These are phyloP conservation scores for Emydocephalus ijimae DNA, from an alignment of 2,113 vertebrate species.

Conservation along the genomic window DNA sequence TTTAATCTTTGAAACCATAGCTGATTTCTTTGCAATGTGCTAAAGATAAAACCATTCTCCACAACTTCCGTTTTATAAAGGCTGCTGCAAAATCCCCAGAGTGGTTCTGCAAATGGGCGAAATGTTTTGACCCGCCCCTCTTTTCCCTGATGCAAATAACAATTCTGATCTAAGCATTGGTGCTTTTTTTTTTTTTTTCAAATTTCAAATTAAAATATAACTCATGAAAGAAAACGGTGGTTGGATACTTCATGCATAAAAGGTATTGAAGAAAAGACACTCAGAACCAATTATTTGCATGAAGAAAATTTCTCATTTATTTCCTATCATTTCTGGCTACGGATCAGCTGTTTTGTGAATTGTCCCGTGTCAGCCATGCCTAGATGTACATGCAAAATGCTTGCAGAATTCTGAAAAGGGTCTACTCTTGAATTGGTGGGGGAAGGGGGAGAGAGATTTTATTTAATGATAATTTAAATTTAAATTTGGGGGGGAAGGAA, in stretches of 20 bases:
- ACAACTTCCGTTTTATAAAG: constrained; percentile 7
- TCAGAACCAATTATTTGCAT: neutral
- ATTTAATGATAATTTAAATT: neutral
- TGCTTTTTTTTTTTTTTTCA: neutral
- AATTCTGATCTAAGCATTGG: neutral
- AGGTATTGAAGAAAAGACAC: neutral
- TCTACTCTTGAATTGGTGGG: neutral
- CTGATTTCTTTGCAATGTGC: neutral
- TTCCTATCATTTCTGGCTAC: neutral
- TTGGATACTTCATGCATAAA: neutral
- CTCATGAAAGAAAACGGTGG: neutral
- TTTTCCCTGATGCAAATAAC: neutral
- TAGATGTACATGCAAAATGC: neutral
- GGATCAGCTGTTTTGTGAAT: neutral
- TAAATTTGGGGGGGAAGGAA: neutral
- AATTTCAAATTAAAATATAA: neutral
- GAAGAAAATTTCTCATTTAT: neutral
- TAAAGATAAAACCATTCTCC: neutral
- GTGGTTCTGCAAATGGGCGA: neutral
- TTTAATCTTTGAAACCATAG: neutral
- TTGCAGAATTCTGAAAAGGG: neutral
- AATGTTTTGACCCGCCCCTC: neutral
- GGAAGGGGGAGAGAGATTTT: neutral
- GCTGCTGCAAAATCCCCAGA: neutral
- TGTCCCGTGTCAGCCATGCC: neutral